These are phyloP conservation scores for Temnothorax ravouxi DNA, from an alignment of 2,888 invertebrate genomes.

Conservation along the genomic window DNA sequence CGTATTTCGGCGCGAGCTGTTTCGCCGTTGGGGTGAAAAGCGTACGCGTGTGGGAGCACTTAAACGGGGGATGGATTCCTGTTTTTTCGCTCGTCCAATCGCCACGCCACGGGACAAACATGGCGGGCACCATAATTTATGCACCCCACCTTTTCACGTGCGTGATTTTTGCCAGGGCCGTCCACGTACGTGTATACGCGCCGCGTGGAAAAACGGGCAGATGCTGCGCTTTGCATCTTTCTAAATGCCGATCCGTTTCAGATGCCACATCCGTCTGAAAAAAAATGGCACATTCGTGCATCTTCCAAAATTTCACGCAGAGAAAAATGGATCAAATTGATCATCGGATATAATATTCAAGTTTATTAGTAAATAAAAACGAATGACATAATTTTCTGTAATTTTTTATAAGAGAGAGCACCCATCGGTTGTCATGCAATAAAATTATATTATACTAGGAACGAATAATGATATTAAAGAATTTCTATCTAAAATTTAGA, in stretches of 20 bases:
- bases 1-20: conserved; percentile 55
- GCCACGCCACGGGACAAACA: conserved; percentile 76
- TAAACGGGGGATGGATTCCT: conserved; percentile 72
- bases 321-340: neutral
- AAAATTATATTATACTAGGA: neutral
- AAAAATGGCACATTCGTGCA: neutral
- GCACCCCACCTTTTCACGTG: conserved; percentile 76
- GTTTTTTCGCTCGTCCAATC: conserved; percentile 76
- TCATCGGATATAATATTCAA: neutral
- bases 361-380: neutral
- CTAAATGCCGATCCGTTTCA: conserved; percentile 60
- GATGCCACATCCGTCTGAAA: conserved; percentile 36
- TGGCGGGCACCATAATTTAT: conserved; percentile 79
- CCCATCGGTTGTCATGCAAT: neutral
- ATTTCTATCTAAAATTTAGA: neutral
- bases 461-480: neutral
- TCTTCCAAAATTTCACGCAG: neutral
- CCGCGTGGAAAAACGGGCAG: conserved; percentile 70
- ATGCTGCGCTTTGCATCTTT: conserved; percentile 70
- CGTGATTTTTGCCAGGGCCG: conserved; percentile 74
- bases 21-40: conserved; percentile 62
- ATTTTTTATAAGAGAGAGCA: neutral
- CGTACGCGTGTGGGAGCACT: conserved; percentile 60
- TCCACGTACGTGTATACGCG: conserved; percentile 57
- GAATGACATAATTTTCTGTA: neutral